A percentile compares a stretch with the other conserved stretches of the same genome.
These are phyloP conservation scores for Megaceryle torquata DNA, from an alignment of 2,113 vertebrate genomes.

Conservation along the genomic window DNA sequence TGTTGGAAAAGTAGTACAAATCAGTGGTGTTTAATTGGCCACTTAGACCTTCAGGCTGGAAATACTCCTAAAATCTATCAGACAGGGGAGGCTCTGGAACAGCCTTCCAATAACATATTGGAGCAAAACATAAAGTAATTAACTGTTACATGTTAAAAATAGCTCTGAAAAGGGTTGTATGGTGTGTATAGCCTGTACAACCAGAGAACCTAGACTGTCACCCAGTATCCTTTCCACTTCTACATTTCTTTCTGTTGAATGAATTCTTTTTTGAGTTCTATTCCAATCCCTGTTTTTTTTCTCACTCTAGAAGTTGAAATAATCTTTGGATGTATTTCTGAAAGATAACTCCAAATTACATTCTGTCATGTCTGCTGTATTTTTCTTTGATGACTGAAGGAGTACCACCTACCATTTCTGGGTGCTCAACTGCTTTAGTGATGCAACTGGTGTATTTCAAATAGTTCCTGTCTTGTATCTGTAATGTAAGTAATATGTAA, in stretches of 20 bases:
- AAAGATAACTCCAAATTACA: background rate
- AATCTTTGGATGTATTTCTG: background rate
- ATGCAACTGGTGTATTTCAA: background rate
- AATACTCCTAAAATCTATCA: background rate
- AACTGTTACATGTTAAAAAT: constrained; percentile 3
- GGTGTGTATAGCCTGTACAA: background rate
- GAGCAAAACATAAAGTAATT: background rate
- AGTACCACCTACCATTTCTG: background rate
- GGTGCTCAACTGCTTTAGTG: background rate
- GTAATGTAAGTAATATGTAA: background rate
- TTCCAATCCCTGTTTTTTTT: background rate
- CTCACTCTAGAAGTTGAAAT: background rate
- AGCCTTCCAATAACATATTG: background rate
- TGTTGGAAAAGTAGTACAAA: constrained; percentile 31
- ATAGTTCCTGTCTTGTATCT: background rate
- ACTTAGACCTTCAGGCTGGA: background rate
- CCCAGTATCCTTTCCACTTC: background rate
- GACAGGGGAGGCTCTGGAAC: background rate
- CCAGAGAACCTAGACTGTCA: background rate
- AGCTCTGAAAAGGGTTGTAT: background rate
- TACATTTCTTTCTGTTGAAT: background rate
- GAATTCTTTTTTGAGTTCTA: background rate
- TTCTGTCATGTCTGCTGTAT: background rate
- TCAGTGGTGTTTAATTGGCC: background rate
- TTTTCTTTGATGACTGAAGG: background rate